A percentile compares a stretch with the other conserved stretches of the same genome.
Evolutionary conservation across 2,113 vertebrate species (phyloP).

Genomic region (Mionectes macconnelli): DNA sequence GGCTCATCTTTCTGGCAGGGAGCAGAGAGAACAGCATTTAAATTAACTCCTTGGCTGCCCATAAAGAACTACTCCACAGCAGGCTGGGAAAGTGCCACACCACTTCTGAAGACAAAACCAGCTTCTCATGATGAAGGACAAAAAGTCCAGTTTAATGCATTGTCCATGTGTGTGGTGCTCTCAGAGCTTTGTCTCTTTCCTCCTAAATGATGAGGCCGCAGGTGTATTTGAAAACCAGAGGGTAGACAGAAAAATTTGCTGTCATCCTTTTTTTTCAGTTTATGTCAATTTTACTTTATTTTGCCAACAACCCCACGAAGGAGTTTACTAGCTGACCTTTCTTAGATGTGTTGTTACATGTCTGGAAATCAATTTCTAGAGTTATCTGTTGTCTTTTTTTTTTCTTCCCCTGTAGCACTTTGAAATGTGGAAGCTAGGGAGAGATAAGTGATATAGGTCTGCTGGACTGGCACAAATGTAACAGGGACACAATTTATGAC

Average conservation of each 20-base stretch:
- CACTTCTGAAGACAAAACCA: neutral
- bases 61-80: neutral
- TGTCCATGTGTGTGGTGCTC: neutral
- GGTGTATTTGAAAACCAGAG: neutral
- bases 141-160: neutral
- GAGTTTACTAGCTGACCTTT: conserved; percentile 21
- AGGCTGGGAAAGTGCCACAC: neutral
- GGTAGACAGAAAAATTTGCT: neutral
- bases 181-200: neutral
- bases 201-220: neutral
- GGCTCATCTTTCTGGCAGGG: neutral
- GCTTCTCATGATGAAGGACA: neutral
- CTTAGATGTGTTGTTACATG: neutral
- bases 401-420: neutral
- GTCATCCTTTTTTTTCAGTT: neutral
- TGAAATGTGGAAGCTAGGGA: neutral
- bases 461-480: neutral
- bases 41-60: neutral
- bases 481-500: conserved; percentile 22
- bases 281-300: neutral
- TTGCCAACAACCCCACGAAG: neutral
- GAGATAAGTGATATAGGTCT: neutral
- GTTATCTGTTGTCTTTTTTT: neutral
- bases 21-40: neutral
- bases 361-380: conserved; percentile 26